Base-by-base conservation (phyloP, 1,140 invertebrate genomes). In the Drosophila ercepeae region DNA sequence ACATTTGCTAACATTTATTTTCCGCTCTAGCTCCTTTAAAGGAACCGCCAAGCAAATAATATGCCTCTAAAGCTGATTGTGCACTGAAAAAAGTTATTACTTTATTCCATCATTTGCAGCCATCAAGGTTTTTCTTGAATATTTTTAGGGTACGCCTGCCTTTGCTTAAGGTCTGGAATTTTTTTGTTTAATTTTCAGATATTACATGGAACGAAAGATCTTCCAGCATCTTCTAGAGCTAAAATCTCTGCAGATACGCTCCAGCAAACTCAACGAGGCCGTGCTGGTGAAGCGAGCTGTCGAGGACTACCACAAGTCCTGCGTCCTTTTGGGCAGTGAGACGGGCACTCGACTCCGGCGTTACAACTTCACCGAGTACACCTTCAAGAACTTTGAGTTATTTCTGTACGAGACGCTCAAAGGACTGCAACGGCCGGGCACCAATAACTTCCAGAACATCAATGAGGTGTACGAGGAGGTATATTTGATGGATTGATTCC, bases 151-250 rank as follows among this genome's bases (percentile, higher is more conserved):
- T 18, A 9, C 13, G 0, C 8, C 1, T 1, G 39, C 23, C 16
- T 19, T 16, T 27, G 25, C 49, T 65, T 45, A 58, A 65, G 51
- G 23, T 13, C 16, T 32, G 11, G 21, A 29, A 27, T 65, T 16
- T 42, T 21, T 0, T 25, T 14, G 0, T 13, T 25, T 18, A 19
- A 14, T 55, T 90, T 93, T 18, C 84, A 95, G 97, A 89, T 98
- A 98, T 92, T 96, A 98, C 70, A 93, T 97, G 74, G 98, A 99
- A 90, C 93, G 97, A 55, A 96, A 97, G 81, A 97, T 99, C 76
- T 99, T 99, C 92, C 97, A 98, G 83, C 97, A 99, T 90, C 92
- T 99, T 51, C 94, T 98, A 78, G 97, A 99, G 91, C 91, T 99
- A 16, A 99, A 99, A 91, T 93, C 97, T 55, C 93, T 98, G 50